phyloP scores from a whole-genome alignment of 2,797 vertebrate genomes.

The Acanthopagrus latus region DNA sequence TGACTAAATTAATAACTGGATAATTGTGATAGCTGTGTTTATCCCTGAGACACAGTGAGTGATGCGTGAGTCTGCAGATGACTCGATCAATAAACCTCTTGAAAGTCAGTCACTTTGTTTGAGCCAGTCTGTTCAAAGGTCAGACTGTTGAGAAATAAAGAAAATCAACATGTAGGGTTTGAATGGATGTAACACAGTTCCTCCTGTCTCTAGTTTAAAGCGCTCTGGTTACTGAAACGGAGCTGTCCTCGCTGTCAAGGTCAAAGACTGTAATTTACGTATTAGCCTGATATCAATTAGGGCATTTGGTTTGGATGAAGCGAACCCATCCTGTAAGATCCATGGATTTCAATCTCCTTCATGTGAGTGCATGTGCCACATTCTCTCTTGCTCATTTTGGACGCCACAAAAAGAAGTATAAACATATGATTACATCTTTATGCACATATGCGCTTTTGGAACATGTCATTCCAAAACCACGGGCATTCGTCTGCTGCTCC shows the following conservation, averaged over 20 bases:
- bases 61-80: background rate
- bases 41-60: slow-evolving; percentile 15
- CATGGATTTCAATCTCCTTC: background rate
- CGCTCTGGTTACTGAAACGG: background rate
- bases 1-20: slow-evolving; percentile 7
- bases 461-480: background rate
- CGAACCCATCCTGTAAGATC: background rate
- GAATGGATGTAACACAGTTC: slow-evolving; percentile 16
- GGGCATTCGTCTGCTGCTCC: background rate
- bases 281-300: background rate
- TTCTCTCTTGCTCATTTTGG: background rate
- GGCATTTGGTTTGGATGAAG: background rate
- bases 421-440: background rate
- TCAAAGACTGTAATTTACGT: background rate
- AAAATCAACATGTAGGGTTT: slow-evolving; percentile 5
- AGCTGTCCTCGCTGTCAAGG: background rate
- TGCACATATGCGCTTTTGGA: background rate
- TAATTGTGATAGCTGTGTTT: slow-evolving; percentile 26
- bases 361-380: background rate
- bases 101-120: background rate
- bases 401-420: background rate
- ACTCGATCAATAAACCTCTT: background rate
- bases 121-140: too few species aligned
- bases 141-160: background rate
- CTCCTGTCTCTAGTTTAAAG: background rate